Percentiles rank a stretch among this genome's conserved stretches.
These are phyloP conservation scores for Rotaria sp. DNA, from an alignment of 2,888 invertebrate genomes.

Conservation along the genomic window DNA sequence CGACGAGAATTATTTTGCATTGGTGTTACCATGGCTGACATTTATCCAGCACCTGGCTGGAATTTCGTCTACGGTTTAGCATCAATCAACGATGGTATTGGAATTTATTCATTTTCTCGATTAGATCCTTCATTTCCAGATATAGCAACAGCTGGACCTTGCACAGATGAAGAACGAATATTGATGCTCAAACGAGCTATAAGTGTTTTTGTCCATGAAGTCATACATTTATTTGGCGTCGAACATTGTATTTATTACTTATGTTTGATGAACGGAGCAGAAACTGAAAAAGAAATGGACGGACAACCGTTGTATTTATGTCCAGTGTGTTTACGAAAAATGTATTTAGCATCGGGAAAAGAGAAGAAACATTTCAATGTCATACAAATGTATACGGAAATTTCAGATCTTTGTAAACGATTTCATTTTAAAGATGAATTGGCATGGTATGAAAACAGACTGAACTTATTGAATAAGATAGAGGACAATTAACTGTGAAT, in stretches of 20 bases:
- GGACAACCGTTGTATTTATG: not conserved
- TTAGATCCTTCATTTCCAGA: not conserved
- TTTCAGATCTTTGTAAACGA: not conserved
- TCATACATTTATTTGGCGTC: not conserved
- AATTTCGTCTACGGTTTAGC: slow-evolving; percentile 7
- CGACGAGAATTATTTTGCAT: not conserved
- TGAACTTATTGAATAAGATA: not conserved
- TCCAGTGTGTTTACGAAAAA: slow-evolving; percentile 29
- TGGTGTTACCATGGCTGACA: not conserved
- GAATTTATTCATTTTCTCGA: not conserved
- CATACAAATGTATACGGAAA: not conserved
- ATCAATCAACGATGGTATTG: not conserved
- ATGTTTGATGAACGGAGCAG: slow-evolving; percentile 30
- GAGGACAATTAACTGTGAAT: too few species aligned
- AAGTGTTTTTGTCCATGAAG: not conserved
- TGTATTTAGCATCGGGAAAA: not conserved
- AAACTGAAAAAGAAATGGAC: slow-evolving; percentile 14
- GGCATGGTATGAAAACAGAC: not conserved
- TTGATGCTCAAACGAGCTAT: not conserved
- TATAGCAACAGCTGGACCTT: not conserved
- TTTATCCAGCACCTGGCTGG: not conserved
- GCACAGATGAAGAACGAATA: not conserved
- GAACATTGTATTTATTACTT: slow-evolving; percentile 33
- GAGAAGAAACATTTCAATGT: not conserved
- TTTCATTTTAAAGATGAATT: not conserved